Conservation (phyloP, 2,888 invertebrate genomes). For the Agrochola lota region DNA sequence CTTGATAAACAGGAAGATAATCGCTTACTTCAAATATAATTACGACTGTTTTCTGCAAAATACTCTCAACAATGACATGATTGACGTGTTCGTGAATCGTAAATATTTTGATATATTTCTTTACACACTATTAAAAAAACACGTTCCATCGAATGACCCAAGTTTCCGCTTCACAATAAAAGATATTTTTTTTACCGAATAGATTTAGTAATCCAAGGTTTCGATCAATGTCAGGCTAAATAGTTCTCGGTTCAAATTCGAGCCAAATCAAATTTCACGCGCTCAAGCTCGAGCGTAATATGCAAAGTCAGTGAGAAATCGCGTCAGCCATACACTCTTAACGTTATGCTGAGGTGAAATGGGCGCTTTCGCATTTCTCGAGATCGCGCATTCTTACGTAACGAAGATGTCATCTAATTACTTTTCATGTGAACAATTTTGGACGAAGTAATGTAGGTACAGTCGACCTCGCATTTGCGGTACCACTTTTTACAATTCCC, state of each 20-base stretch:
- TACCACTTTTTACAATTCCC: neutral
- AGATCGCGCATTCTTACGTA: slow-evolving; percentile 67
- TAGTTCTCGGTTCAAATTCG: slow-evolving; percentile 16
- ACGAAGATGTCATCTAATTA: slow-evolving; percentile 78
- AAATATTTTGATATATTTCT: slow-evolving; percentile 32
- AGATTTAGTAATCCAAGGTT: slow-evolving; percentile 45
- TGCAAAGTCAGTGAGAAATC: slow-evolving; percentile 83
- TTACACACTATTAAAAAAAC: slow-evolving; percentile 15
- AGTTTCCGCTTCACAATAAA: slow-evolving; percentile 49
- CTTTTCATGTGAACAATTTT: slow-evolving; percentile 61
- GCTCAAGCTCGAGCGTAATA: slow-evolving; percentile 46
- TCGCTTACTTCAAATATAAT: slow-evolving; percentile 14
- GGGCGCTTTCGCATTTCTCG: slow-evolving; percentile 83
- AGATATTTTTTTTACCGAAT: neutral
- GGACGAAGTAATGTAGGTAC: slow-evolving; percentile 1
- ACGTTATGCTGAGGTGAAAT: slow-evolving; percentile 74
- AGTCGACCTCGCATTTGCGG: neutral
- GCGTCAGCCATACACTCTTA: slow-evolving; percentile 51
- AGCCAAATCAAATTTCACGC: slow-evolving; percentile 25
- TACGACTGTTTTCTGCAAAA: slow-evolving; percentile 19
- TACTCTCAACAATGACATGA: slow-evolving; percentile 20
- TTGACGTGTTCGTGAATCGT: slow-evolving; percentile 39
- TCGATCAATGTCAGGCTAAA: slow-evolving; percentile 30
- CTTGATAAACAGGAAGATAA: slow-evolving; percentile 27
- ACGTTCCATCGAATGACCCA: slow-evolving; percentile 20